Base-by-base conservation (phyloP, 2,113 vertebrate genomes). In the Beaufortia kweichowensis region DNA sequence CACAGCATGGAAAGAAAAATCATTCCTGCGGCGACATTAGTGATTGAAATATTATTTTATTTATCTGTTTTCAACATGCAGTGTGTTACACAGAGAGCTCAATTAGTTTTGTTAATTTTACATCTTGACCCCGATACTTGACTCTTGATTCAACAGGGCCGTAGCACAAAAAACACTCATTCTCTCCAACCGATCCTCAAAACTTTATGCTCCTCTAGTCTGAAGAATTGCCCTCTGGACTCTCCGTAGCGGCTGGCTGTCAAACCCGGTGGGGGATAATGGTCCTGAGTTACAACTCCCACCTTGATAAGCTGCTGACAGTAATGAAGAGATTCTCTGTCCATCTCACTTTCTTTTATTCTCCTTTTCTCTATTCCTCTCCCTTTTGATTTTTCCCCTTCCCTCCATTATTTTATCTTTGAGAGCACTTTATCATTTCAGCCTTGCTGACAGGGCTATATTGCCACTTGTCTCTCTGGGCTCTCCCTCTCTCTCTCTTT, bases 361-460 rank as follows among this genome's bases (percentile, higher is more conserved):
- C 48, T 66, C 70, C 79, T 17, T 15, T 83, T 88, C 85, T 83
- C 83, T 86, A n/a, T n/a, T n/a, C n/a, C 79, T 80, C 70, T 67
- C 56, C 39, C 41, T 68, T 43, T 19, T 50, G 19, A 50, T n/a
- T 50, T 15, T 55, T 68, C 11, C 15, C 31, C 60, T 79, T 56
- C 46, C 24, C 48, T 72, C 53, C 39, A 55, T 57, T 43, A 68
- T 43, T 70, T 35, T 23, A 56, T 35, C n/a, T 56, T 31, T 66
- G 67, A 79, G 76, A 81, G 60, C 77, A 77, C 73, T 83, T 81
- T 61, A 84, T 84, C 81, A 83, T 84, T 56, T 75, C 77, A 70
- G 43, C 28, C 53, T 56, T 75, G 75, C 76, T 82, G 81, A 80
- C 81, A 85, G 65, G 55, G 43, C 59, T 31, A 64, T 50, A 76